A percentile compares a stretch with the other conserved stretches of the same genome.
phyloP scores from a whole-genome alignment of 2,113 vertebrate genomes.

The Microtus oregoni region DNA sequence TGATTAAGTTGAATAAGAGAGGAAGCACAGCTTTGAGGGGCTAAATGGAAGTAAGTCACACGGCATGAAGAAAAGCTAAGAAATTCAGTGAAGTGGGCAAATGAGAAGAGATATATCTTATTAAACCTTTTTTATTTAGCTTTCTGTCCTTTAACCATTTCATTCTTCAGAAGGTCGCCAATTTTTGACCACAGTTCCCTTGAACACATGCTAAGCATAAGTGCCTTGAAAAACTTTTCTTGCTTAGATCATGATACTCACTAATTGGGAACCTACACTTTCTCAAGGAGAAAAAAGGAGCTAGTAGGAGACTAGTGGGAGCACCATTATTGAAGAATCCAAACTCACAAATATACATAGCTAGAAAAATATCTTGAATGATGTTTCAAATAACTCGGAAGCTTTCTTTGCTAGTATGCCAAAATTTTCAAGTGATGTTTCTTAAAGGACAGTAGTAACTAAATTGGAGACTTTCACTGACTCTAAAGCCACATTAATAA shows the following conservation, averaged over 20 bases:
- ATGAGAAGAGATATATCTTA: neutral
- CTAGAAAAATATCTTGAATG: constrained; percentile 10
- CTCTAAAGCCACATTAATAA: neutral
- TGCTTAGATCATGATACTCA: neutral
- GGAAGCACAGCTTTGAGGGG: neutral
- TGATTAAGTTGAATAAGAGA: neutral
- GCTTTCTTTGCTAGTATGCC: constrained; percentile 22
- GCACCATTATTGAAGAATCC: neutral
- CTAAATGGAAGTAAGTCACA: neutral
- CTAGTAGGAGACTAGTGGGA: too few species aligned
- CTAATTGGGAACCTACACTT: neutral
- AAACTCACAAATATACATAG: neutral
- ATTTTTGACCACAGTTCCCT: neutral
- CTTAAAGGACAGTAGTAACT: neutral
- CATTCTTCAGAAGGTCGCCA: neutral
- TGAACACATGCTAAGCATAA: neutral
- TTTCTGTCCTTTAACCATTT: neutral
- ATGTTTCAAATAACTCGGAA: constrained; percentile 29
- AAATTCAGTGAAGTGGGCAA: neutral
- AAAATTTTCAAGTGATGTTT: constrained; percentile 41
- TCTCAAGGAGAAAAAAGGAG: neutral
- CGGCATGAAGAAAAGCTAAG: constrained; percentile 2
- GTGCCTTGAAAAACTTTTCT: neutral
- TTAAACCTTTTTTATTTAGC: neutral
- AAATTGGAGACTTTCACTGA: neutral